Evolutionary conservation across 2,113 vertebrate species (phyloP).

Genomic region (Psittacula cyanocephala): DNA sequence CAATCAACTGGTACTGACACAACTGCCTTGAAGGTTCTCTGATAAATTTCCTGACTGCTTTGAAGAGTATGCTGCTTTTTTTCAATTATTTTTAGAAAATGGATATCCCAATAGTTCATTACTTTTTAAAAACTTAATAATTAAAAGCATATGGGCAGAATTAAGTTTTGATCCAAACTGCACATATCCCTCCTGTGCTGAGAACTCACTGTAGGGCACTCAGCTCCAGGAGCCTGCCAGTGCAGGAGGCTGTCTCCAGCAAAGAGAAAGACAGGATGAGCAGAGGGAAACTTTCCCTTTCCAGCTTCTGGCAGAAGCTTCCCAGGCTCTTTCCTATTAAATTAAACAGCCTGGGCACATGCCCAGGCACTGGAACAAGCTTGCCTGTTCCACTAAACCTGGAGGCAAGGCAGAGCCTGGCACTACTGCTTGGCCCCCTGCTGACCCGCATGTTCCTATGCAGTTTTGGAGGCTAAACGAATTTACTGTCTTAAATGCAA

Average conservation of each 20-base stretch:
- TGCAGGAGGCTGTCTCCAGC: fast-evolving
- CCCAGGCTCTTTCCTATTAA: background rate
- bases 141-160: background rate
- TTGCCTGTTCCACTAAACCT: background rate
- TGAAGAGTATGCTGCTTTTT: background rate
- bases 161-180: background rate
- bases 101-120: background rate
- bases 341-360: background rate
- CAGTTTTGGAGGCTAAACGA: background rate
- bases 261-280: background rate
- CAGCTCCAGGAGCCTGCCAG: background rate
- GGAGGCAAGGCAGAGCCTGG: background rate
- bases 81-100: background rate
- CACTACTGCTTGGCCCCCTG: background rate
- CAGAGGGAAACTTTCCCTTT: background rate
- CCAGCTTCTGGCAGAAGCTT: background rate
- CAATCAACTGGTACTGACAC: background rate
- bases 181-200: background rate
- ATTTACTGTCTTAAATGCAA: background rate
- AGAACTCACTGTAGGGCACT: background rate
- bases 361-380: background rate
- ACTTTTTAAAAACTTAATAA: background rate
- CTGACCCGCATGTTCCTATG: background rate
- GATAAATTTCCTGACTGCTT: background rate
- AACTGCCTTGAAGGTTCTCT: background rate